Percentiles rank a stretch among this genome's conserved stretches.
Evolutionary conservation across 2,888 invertebrate species (phyloP).

Genomic region (Melanostoma scalare): DNA sequence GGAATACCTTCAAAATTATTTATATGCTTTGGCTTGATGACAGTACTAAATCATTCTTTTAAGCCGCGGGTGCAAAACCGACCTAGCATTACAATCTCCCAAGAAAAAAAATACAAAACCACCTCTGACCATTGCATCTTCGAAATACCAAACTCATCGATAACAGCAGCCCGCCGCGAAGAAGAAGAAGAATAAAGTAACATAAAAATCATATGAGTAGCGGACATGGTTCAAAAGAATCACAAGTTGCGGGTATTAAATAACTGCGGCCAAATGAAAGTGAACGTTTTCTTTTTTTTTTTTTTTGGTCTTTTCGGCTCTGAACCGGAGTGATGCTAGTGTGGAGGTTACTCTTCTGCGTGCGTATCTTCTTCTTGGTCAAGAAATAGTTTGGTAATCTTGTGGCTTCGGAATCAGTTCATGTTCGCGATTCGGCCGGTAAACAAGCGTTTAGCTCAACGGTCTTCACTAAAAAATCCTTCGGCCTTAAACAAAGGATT

Average conservation of each 20-base stretch:
- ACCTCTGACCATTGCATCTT: constrained; percentile 16
- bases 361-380: constrained; percentile 51
- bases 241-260: constrained; percentile 52
- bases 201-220: constrained; percentile 34
- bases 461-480: constrained; percentile 8
- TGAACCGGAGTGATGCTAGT: constrained; percentile 48
- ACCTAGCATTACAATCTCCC: constrained; percentile 27
- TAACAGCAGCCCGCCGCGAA: constrained; percentile 22
- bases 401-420: constrained; percentile 66
- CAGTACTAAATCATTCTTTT: constrained; percentile 47
- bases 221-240: constrained; percentile 40
- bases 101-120: neutral
- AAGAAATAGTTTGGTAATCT: constrained; percentile 69
- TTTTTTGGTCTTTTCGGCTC: constrained; percentile 37
- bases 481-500: constrained; percentile 2
- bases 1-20: constrained; percentile 33
- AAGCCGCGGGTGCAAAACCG: constrained; percentile 30
- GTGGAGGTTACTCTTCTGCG: constrained; percentile 56
- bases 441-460: constrained; percentile 55
- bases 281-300: constrained; percentile 58
- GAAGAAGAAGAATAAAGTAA: constrained; percentile 25
- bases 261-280: constrained; percentile 70
- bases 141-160: constrained; percentile 43
- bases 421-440: constrained; percentile 68
- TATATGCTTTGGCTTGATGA: constrained; percentile 35